Percentiles rank a stretch among this genome's conserved stretches.
phyloP scores from a whole-genome alignment of 2,113 vertebrate genomes.

The Galeopterus variegatus region DNA sequence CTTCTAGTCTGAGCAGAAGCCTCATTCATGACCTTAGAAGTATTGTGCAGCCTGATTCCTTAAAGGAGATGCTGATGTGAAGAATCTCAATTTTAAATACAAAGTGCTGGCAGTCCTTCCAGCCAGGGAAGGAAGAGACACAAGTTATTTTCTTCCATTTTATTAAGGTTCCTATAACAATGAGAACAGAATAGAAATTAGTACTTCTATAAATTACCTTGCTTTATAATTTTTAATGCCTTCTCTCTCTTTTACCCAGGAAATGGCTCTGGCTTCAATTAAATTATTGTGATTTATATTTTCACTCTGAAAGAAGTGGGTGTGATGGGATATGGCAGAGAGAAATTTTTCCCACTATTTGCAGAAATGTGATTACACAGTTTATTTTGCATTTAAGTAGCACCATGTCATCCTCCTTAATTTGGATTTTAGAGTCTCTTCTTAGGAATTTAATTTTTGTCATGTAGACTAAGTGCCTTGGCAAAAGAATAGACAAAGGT shows the following conservation, averaged over 20 bases:
- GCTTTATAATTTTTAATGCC: conserved; percentile 39
- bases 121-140: background rate
- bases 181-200: conserved; percentile 52
- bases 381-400: conserved; percentile 65
- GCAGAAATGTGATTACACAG: background rate
- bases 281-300: conserved; percentile 65
- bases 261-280: conserved; percentile 47
- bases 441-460: conserved; percentile 49
- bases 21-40: background rate
- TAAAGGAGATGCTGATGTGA: background rate
- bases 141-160: background rate
- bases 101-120: background rate
- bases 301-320: background rate
- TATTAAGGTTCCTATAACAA: background rate
- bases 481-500: background rate
- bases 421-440: background rate
- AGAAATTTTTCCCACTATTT: conserved; percentile 1
- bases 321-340: background rate
- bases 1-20: background rate
- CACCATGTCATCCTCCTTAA: background rate
- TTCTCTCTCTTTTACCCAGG: background rate
- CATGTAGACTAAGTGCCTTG: background rate
- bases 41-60: background rate
- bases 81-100: background rate
- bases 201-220: conserved; percentile 44